Evolutionary conservation across 2,797 vertebrate species (phyloP), one percentile per base, ranked within the genome.

Genomic region (Xerus rutilus): DNA sequence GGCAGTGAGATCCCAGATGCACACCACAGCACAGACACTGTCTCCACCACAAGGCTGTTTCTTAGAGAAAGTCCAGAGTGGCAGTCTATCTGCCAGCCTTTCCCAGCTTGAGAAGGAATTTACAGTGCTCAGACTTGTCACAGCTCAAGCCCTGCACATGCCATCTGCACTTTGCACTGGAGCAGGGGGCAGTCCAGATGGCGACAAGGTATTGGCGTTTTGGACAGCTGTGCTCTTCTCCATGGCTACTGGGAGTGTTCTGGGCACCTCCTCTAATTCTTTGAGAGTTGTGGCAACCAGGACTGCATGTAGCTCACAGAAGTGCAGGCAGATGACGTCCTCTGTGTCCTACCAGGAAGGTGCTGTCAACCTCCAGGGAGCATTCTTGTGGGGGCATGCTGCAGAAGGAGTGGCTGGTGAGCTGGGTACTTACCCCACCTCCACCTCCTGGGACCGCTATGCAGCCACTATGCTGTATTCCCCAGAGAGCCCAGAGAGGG

Each of bases 281-380:
- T 77, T 11, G 43, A 78, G 57, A 57, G 59, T 7, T 4, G 25
- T 92, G 85, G 39, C 73, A 64, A 47, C 81, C 83, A 62, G 25
- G 62, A 35, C 35, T 54, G 39, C 28, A 0, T 23, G 17, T 43
- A 57, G 35, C 67, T 57, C 1, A 25, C 35, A 32, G 52, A 49
- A 45, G 67, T 3, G 7, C 21, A 1, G 39, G 0, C 0, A 7
- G 54, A 9, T 28, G 52, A 39, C 0, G 1, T n/a, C 1, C 2
- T 13, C 52, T 4, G 7, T 17, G 49, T 81, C 47, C n/a, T 5
- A 35, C 35, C 15, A 7, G 11, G 30, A 32, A 30, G 7, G 67
- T 18, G 25, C 15, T 7, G 0, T 59, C 32, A 4, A 2, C 15
- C 18, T 70, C 74, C 0, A 0, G 54, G 62, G 28, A 47, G 6